Conservation (phyloP, 2,797 vertebrate species). For the Caiman crocodilus region DNA sequence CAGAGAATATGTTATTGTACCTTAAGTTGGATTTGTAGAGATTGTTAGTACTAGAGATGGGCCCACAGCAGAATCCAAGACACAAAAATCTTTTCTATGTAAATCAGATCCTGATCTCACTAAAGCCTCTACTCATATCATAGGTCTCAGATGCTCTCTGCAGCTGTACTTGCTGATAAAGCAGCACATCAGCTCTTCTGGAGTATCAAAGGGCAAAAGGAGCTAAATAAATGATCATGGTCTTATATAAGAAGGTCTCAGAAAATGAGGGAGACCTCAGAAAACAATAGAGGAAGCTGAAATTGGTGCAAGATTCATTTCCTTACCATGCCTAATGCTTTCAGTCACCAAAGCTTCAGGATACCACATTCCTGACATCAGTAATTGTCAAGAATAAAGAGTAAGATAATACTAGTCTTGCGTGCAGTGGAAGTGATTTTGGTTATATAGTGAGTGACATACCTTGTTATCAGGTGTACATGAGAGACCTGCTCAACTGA, state of each 20-base stretch:
- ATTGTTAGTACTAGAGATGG: not conserved
- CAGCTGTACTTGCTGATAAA: not conserved
- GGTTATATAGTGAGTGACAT: not conserved
- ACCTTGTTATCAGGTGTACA: not conserved
- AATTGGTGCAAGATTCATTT: not conserved
- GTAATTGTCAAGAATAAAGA: slow-evolving; percentile 48
- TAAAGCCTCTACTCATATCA: not conserved
- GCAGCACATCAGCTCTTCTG: not conserved
- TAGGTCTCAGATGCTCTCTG: not conserved
- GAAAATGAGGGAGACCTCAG: not conserved
- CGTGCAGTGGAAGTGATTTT: slow-evolving; percentile 25
- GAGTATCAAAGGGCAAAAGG: not conserved
- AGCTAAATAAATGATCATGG: not conserved
- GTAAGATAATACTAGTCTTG: not conserved
- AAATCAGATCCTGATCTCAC: not conserved
- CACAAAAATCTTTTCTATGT: not conserved
- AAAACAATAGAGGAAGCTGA: slow-evolving; percentile 16
- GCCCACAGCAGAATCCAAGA: not conserved
- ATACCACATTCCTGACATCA: slow-evolving; percentile 11
- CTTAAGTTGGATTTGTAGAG: not conserved
- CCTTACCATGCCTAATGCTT: slow-evolving; percentile 3
- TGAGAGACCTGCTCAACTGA: not conserved
- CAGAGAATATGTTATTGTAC: not conserved
- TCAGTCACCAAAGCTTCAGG: slow-evolving; percentile 4
- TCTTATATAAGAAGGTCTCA: slow-evolving; percentile 4